Base-by-base conservation (phyloP, 2,113 vertebrate genomes). In the Mormoops blainvillei region DNA sequence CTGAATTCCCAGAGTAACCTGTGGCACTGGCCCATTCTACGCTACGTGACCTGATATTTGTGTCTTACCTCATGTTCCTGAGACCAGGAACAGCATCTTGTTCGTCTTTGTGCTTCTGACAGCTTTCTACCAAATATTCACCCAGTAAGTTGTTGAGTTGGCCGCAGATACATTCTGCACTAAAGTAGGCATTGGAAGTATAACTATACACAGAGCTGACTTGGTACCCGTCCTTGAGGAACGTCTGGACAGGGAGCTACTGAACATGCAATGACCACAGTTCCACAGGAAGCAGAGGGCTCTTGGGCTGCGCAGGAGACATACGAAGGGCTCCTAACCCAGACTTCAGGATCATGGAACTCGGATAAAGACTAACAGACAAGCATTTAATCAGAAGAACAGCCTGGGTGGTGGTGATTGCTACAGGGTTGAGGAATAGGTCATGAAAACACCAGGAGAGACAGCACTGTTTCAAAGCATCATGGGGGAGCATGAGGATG, bases 41-140 rank as follows among this genome's bases (percentile, higher is more conserved):
- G 9, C 11, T 48, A 1, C 22, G 26, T 2, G 33, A 77, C 14
- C 33, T 54, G 50, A 50, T n/a, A 26, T 7, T 1, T 3, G 3
- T 1, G 22, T 82, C 58, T 95, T 68, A 24, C 7, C 31, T 48
- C 33, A 48, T 5, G 52, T 36, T 65, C 6, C 41, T 50, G 2
- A 10, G 1, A 5, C 2, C 61, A 48, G 3, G 0, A 43, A 63
- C 10, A 82, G 7, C 11, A 8, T 36, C 24, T 22, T 48, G 2
- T 61, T 76, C 95, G 22, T 36, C 65, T 84, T 71, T 43, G 33
- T 67, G 10, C 28, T 54, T 91, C 58, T 41, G 28, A 67, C 4
- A 48, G 22, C 31, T 94, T 87, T 74, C 45, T 73, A 41, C 33
- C 28, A 76, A 81, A 81, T n/a, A 67, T 61, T 38, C 65, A 81